Evolutionary conservation across 2,797 vertebrate genomes (phyloP).

Genomic region (Artibeus lituratus): DNA sequence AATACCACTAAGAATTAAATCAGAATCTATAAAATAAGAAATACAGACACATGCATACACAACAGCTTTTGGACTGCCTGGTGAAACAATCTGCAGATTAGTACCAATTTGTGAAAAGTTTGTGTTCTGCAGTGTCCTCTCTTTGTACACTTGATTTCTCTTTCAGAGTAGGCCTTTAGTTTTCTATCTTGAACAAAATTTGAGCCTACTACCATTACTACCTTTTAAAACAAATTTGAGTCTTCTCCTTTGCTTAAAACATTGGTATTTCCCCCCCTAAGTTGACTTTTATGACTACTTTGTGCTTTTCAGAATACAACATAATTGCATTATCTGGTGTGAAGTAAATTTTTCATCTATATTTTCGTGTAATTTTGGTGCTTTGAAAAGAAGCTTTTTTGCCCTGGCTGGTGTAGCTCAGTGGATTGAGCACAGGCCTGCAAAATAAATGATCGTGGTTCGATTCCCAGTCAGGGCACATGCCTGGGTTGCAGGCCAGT

Average conservation of each 20-base stretch:
- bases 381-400: too few relatives aligned
- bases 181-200: background rate
- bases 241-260: background rate
- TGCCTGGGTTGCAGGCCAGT: too few relatives aligned
- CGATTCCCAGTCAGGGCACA: too few relatives aligned
- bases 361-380: background rate
- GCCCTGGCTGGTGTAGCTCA: too few relatives aligned
- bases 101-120: background rate
- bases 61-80: background rate
- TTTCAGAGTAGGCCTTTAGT: background rate
- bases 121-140: background rate
- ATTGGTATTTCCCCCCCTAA: background rate
- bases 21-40: background rate
- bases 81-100: background rate
- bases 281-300: background rate
- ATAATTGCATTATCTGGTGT: background rate
- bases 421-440: too few relatives aligned
- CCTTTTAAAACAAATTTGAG: background rate
- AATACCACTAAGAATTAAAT: background rate
- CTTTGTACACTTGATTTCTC: background rate
- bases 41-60: background rate
- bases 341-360: background rate
- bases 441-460: too few relatives aligned
- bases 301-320: background rate
- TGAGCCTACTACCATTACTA: background rate